Evolutionary conservation across 2,797 vertebrate species (phyloP), one percentile per base, ranked within the genome.

Genomic region (Smutsia gigantea): DNA sequence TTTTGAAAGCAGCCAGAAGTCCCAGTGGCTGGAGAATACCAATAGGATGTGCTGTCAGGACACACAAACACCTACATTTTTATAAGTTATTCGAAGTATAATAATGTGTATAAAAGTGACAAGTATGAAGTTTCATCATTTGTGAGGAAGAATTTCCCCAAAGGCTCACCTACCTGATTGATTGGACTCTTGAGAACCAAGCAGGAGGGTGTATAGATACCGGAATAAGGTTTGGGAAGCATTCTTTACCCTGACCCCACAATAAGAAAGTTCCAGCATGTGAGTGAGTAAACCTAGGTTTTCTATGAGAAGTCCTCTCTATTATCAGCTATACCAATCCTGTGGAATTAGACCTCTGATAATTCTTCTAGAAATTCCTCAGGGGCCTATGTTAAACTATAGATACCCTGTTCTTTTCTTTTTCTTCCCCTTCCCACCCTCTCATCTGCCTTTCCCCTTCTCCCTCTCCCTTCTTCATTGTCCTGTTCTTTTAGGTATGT

Each of bases 251-350:
- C 37, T 88, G 31, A 90, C 2, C n/a, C 46, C 23, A 37, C 19
- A 95, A 4, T 90, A 88, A 72, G 37, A 14, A 49, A 72, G 3
- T 87, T 27, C 10, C 4, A 66, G 19, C 4, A 27, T 23, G 19
- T 93, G 85, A 95, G 55, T 96, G 19, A 42, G 19, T 86, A 90
- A 66, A 92, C 8, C 68, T 91, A n/a, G 66, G 21, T 93, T 96
- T 97, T 96, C 69, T 39, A 27, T 63, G 55, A 92, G 42, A 39
- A 71, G 9, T 90, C 31, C 31, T 93, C 72, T 93, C 23, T 79
- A 6, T 89, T 87, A 17, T 84, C 5, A 88, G 39, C 61, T 72
- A 61, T 34, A 78, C 17, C 12, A 77, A 11, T 64, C 27, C 46
- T 85, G 2, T 69, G 55, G 25, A 29, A 87, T 79, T 63, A 97